Conservation (phyloP, 2,113 vertebrate species). For the Malurus elegans region DNA sequence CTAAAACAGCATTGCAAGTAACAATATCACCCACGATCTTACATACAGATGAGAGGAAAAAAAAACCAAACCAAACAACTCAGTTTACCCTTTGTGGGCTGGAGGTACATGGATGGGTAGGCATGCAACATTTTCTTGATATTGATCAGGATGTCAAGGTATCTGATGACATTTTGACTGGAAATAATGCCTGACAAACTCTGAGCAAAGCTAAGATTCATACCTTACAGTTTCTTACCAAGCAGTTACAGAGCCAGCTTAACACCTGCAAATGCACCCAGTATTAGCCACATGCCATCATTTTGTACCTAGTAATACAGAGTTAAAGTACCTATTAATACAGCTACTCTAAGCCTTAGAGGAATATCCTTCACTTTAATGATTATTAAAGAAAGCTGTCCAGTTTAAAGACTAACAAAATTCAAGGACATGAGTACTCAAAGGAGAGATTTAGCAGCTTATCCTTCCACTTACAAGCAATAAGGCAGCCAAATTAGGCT, state of each 20-base stretch:
- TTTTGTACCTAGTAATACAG: neutral
- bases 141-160: neutral
- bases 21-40: neutral
- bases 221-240: neutral
- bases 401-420: neutral
- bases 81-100: neutral
- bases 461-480: neutral
- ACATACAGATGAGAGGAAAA: neutral
- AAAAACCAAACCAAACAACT: neutral
- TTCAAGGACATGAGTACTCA: neutral
- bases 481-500: neutral
- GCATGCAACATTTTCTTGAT: neutral
- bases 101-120: neutral
- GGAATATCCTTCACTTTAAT: neutral
- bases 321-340: neutral
- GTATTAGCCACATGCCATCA: neutral
- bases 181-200: neutral
- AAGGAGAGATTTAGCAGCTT: neutral
- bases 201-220: neutral
- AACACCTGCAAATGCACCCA: neutral
- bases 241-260: neutral
- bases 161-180: neutral
- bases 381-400: neutral
- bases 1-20: neutral
- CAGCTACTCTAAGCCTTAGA: neutral